phyloP scores from a whole-genome alignment of 2,888 invertebrate species.

The Microplitis deprimator region DNA sequence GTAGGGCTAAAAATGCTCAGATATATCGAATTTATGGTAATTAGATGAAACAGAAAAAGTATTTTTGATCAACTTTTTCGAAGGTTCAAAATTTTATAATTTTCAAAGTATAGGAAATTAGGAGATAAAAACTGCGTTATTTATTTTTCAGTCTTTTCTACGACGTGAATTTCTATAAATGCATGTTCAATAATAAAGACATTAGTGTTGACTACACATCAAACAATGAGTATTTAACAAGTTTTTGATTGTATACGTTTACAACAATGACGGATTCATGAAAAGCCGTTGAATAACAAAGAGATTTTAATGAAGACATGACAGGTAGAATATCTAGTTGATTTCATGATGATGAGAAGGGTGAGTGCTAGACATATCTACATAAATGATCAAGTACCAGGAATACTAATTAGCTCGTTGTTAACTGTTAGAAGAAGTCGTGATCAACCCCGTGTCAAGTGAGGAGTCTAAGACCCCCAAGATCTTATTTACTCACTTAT shows the following conservation, averaged over 20 bases:
- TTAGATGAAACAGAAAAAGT: no score
- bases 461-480: conserved; percentile 37
- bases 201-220: background rate
- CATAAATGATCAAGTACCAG: conserved; percentile 66
- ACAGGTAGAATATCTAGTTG: conserved; percentile 59
- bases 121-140: no score
- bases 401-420: conserved; percentile 65
- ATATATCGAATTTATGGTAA: no score
- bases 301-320: conserved; percentile 64
- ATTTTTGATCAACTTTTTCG: no score
- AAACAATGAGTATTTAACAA: background rate
- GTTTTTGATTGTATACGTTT: background rate
- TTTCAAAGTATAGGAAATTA: no score
- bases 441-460: conserved; percentile 58
- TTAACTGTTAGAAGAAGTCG: conserved; percentile 59
- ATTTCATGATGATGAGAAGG: conserved; percentile 53
- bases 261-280: background rate
- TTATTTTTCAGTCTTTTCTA: no score
- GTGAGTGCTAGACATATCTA: conserved; percentile 50
- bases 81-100: no score
- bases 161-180: no score
- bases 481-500: conserved; percentile 13
- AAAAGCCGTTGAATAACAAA: conserved; percentile 17
- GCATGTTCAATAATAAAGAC: background rate
- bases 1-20: no score